These are phyloP conservation scores for Actenoides hombroni DNA, from an alignment of 2,113 vertebrate genomes.

Conservation along the genomic window DNA sequence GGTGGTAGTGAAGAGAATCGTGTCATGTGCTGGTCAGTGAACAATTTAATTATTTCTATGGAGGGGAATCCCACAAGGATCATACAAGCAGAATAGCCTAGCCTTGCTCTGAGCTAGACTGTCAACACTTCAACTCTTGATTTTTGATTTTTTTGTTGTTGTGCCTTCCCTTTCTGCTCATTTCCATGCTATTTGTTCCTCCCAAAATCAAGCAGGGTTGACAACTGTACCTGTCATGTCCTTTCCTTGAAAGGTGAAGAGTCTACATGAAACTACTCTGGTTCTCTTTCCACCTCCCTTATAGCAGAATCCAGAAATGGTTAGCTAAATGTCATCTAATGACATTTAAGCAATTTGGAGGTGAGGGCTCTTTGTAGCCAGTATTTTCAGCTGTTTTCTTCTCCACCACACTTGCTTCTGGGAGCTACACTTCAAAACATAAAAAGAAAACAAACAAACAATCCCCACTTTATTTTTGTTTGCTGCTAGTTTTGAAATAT, in stretches of 20 bases:
- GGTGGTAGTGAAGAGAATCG: conserved; percentile 48
- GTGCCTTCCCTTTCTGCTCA: not conserved
- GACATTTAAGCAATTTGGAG: not conserved
- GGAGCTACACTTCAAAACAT: not conserved
- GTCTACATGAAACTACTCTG: not conserved
- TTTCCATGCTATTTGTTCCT: not conserved
- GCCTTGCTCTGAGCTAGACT: not conserved
- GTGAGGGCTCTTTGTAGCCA: not conserved
- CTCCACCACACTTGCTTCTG: not conserved
- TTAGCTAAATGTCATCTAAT: not conserved
- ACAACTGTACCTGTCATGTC: not conserved
- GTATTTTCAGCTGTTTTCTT: not conserved
- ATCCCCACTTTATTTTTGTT: not conserved
- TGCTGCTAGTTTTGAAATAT: conserved; percentile 20
- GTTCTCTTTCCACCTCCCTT: not conserved
- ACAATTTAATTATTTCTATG: not conserved
- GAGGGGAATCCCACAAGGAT: not conserved
- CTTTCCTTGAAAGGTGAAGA: not conserved
- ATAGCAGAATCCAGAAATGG: not conserved
- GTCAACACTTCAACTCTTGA: not conserved
- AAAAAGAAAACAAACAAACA: not conserved
- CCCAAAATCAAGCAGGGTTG: not conserved
- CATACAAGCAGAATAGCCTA: not conserved
- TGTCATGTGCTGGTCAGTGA: not conserved
- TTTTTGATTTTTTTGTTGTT: not conserved